phyloP scores from a whole-genome alignment of 2,797 vertebrate genomes.

The Rhynchonycteris naso region DNA sequence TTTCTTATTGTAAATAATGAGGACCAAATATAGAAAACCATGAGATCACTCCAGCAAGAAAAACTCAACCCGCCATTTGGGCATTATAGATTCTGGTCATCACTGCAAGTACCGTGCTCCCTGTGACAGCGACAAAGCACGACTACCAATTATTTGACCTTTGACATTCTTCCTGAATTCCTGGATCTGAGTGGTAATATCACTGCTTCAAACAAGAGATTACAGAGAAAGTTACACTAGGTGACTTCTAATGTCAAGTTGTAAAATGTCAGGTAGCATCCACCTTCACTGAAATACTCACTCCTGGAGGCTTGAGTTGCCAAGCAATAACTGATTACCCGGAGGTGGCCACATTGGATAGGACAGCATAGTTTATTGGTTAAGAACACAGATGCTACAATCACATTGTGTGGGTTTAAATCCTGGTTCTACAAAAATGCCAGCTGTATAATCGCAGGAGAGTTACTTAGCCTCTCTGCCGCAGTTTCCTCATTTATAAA shows the following conservation, averaged over 20 bases:
- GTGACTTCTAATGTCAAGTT: not conserved
- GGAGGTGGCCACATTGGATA: not conserved
- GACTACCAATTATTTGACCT: slow-evolving; percentile 21
- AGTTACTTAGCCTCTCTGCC: not conserved
- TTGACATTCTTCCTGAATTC: not conserved
- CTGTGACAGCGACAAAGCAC: slow-evolving; percentile 3
- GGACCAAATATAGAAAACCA: slow-evolving; percentile 54
- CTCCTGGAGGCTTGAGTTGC: not conserved
- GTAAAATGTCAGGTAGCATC: slow-evolving; percentile 1
- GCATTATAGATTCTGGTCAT: not conserved
- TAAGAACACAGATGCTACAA: not conserved
- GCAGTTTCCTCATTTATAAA: not conserved
- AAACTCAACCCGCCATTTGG: slow-evolving; percentile 27
- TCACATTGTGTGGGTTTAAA: not conserved
- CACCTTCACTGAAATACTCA: not conserved
- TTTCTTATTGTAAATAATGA: slow-evolving; percentile 55
- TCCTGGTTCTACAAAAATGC: not conserved
- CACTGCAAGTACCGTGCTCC: not conserved
- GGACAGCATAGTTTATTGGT: not conserved
- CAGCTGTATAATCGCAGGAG: not conserved
- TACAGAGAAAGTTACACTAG: not conserved
- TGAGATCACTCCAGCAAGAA: slow-evolving; percentile 60
- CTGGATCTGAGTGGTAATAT: not conserved
- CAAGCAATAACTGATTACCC: not conserved
- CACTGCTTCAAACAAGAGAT: not conserved